Percentiles rank a stretch among this genome's conserved stretches.
Evolutionary conservation across 35 echinoderm and acorn worm species (phyloP).

Genomic region (Chiridota heheva): DNA sequence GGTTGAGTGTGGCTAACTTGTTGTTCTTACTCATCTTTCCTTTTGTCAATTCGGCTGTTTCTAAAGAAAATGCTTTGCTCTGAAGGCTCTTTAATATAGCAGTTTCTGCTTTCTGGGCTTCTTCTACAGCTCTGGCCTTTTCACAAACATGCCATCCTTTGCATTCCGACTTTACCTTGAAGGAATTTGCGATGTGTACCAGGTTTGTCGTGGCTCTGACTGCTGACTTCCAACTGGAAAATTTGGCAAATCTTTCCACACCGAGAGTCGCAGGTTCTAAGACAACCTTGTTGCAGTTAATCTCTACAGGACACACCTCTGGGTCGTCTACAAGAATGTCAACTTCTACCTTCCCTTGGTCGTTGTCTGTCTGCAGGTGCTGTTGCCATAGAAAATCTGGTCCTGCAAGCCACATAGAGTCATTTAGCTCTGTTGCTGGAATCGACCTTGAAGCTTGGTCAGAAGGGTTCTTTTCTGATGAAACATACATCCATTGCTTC

Average conservation of each 20-base stretch:
- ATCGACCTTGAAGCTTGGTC: conserved; percentile 37
- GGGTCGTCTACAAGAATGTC: conserved; percentile 20
- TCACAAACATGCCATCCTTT: conserved; percentile 55
- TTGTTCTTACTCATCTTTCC: conserved; percentile 28
- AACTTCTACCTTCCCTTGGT: neutral
- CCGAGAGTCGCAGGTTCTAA: neutral
- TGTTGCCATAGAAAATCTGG: neutral
- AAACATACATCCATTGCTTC: conserved; percentile 30
- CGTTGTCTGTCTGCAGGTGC: neutral
- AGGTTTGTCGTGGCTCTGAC: conserved; percentile 46
- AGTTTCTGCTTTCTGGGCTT: conserved; percentile 19
- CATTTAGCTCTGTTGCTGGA: conserved; percentile 24
- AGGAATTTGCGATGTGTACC: conserved; percentile 26
- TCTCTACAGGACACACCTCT: conserved; percentile 27
- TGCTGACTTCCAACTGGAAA: conserved; percentile 55
- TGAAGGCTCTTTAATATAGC: conserved; percentile 22
- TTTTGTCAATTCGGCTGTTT: conserved; percentile 19
- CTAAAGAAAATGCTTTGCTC: conserved; percentile 14
- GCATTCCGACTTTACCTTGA: conserved; percentile 27
- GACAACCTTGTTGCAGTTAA: conserved; percentile 19
- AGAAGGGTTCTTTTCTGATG: conserved; percentile 25
- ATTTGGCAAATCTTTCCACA: conserved; percentile 26
- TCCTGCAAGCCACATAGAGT: conserved; percentile 32
- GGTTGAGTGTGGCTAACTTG: conserved; percentile 34
- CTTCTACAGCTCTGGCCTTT: conserved; percentile 23